Percentiles rank a stretch among this genome's conserved stretches.
Conservation (phyloP, 1,140 invertebrate species). For the Argopecten irradians region DNA sequence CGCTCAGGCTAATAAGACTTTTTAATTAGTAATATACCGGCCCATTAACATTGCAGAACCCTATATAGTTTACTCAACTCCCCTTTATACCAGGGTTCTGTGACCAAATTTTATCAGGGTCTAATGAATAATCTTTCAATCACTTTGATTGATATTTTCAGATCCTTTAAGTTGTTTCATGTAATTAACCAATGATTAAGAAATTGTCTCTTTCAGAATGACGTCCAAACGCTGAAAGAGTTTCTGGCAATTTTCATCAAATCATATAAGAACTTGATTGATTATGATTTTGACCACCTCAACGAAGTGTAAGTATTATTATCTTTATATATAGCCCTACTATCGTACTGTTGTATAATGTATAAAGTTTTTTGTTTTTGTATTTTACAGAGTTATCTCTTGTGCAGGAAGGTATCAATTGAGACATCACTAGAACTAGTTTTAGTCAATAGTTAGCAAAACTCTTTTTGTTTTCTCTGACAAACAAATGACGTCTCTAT, state of each 20-base stretch:
- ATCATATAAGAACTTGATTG: slow-evolving; percentile 60
- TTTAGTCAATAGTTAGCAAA: not conserved
- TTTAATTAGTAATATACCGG: slow-evolving; percentile 6
- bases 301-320: slow-evolving; percentile 64
- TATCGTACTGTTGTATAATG: not conserved
- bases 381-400: too few relatives aligned
- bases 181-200: not conserved
- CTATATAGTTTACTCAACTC: too few relatives aligned
- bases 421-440: not conserved
- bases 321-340: not conserved
- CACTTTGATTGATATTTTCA: too few relatives aligned
- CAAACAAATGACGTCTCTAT: not conserved
- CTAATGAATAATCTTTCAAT: too few relatives aligned
- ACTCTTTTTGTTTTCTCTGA: not conserved
- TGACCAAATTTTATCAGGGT: too few relatives aligned
- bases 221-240: slow-evolving; percentile 54
- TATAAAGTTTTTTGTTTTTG: not conserved
- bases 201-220: slow-evolving; percentile 60
- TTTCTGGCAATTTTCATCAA: slow-evolving; percentile 62
- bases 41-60: too few relatives aligned
- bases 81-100: too few relatives aligned
- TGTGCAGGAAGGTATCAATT: not conserved
- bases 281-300: slow-evolving; percentile 64
- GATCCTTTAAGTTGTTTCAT: too few relatives aligned
- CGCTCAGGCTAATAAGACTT: too few relatives aligned